Conservation (phyloP, 2,113 vertebrate genomes). For the Holacanthus passer region DNA sequence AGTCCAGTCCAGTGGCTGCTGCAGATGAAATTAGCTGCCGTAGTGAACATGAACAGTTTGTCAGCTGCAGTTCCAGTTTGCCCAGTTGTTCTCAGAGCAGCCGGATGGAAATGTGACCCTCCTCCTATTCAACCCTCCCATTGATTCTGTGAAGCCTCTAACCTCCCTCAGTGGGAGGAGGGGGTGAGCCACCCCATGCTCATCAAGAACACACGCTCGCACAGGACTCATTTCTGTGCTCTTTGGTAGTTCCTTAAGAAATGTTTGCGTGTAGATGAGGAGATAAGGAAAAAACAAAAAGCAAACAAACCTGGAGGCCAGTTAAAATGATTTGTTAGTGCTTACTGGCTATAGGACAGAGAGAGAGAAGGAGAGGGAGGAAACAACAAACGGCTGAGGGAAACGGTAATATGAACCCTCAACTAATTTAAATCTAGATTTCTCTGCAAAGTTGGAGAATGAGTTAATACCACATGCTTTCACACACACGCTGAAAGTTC, state of each 20-base stretch:
- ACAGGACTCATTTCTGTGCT: background rate
- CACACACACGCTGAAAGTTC: slow-evolving; percentile 15
- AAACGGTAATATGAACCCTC: background rate
- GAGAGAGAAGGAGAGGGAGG: background rate
- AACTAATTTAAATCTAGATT: background rate
- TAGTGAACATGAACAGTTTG: slow-evolving; percentile 1
- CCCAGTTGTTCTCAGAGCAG: slow-evolving; percentile 36
- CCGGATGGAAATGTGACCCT: slow-evolving; percentile 40
- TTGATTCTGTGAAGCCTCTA: slow-evolving; percentile 13
- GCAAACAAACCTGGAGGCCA: slow-evolving; percentile 5
- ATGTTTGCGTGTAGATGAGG: background rate
- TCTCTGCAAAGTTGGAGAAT: background rate
- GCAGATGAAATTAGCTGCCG: background rate
- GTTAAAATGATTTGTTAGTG: slow-evolving; percentile 14
- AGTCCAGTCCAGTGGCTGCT: too few relatives aligned
- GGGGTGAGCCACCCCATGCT: background rate
- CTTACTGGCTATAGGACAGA: background rate
- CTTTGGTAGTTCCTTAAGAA: background rate
- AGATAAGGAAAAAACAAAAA: background rate
- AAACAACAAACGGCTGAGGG: background rate
- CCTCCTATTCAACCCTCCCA: slow-evolving; percentile 26
- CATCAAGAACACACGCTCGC: background rate
- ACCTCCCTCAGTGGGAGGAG: background rate
- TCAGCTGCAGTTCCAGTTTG: slow-evolving; percentile 5
- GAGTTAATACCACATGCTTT: background rate